Evolutionary conservation across 35 echinoderm and acorn worm species (phyloP).

Genomic region (Anneissia japonica): DNA sequence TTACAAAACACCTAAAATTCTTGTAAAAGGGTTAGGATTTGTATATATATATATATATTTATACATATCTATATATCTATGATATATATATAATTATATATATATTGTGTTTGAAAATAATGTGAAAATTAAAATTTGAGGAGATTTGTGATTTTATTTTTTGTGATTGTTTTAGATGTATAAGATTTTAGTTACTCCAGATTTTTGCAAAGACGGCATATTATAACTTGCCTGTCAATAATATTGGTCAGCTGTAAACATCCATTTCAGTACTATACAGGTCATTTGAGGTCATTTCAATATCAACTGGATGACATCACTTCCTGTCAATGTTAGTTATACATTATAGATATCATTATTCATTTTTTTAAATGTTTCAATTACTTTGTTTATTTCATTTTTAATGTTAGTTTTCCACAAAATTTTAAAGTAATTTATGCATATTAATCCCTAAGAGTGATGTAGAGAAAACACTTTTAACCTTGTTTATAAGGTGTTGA

Average conservation of each 20-base stretch:
- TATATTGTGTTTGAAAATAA: slow-evolving; percentile 2
- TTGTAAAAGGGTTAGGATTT: too few species aligned
- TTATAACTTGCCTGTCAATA: not conserved
- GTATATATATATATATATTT: not conserved
- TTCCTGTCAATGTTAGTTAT: not conserved
- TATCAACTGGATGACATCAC: not conserved
- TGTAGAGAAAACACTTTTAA: too few species aligned
- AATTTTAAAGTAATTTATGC: not conserved
- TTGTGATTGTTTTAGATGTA: not conserved
- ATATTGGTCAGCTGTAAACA: not conserved
- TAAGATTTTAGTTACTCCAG: not conserved
- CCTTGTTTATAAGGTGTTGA: too few species aligned
- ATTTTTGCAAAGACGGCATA: not conserved
- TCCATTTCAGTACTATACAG: not conserved
- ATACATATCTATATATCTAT: too few species aligned
- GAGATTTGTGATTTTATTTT: not conserved
- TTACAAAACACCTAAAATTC: too few species aligned
- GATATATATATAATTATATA: not conserved
- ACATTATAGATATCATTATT: not conserved
- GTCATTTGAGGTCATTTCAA: not conserved
- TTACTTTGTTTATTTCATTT: not conserved
- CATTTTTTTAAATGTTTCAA: not conserved
- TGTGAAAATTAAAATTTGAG: not conserved
- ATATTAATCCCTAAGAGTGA: not conserved
- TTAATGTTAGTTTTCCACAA: not conserved